Conservation (phyloP, 1,140 invertebrate genomes). For the Chironomus striatipennis region DNA sequence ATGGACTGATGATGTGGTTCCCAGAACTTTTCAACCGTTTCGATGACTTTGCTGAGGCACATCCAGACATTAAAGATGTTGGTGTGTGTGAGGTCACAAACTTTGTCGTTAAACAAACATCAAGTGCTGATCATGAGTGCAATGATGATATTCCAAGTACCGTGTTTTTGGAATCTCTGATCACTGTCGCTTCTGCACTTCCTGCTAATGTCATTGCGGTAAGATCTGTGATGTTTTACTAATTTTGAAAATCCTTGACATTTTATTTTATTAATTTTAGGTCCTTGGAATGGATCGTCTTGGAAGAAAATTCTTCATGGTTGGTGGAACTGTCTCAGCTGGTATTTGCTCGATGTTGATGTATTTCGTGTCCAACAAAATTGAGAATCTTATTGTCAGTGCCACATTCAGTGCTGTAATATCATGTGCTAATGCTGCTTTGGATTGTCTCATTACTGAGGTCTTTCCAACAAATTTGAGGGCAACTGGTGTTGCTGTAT, state of each 20-base stretch:
- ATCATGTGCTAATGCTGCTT: slow-evolving; percentile 76
- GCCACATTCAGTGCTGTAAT: slow-evolving; percentile 80
- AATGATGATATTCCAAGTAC: slow-evolving; percentile 59
- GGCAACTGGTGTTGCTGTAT: slow-evolving; percentile 75
- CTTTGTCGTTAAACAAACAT: slow-evolving; percentile 58
- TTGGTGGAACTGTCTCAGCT: slow-evolving; percentile 79
- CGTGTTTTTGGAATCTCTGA: slow-evolving; percentile 77
- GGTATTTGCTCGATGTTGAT: slow-evolving; percentile 73
- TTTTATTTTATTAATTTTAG: neutral
- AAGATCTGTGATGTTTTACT: slow-evolving; percentile 33
- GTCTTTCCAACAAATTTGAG: slow-evolving; percentile 81
- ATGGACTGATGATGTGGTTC: slow-evolving; percentile 88
- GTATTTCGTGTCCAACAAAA: slow-evolving; percentile 73
- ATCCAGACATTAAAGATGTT: slow-evolving; percentile 49
- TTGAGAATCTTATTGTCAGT: slow-evolving; percentile 72
- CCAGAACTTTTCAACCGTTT: slow-evolving; percentile 81
- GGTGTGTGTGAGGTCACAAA: slow-evolving; percentile 67
- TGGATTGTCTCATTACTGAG: slow-evolving; percentile 81
- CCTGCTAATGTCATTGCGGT: slow-evolving; percentile 78
- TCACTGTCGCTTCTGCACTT: slow-evolving; percentile 73
- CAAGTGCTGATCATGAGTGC: slow-evolving; percentile 50
- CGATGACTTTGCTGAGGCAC: slow-evolving; percentile 59
- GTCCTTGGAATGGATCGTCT: slow-evolving; percentile 57
- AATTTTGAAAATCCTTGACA: neutral
- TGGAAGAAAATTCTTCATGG: slow-evolving; percentile 82